phyloP scores from a whole-genome alignment of 2,113 vertebrate species.

The Sigmodon hispidus region DNA sequence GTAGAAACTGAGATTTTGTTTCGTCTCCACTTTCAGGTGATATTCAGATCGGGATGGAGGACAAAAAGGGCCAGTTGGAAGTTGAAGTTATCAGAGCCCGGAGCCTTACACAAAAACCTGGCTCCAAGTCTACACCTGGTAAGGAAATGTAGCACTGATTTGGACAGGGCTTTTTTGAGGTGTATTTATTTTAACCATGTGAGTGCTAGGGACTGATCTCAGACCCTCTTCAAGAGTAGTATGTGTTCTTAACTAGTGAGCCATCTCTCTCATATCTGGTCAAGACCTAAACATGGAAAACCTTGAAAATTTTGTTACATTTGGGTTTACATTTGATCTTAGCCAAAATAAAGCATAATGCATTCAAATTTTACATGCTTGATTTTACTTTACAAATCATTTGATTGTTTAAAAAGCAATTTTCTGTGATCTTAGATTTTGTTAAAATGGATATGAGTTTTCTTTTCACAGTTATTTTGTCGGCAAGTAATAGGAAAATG shows the following conservation, averaged over 20 bases:
- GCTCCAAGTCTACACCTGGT: conserved; percentile 98
- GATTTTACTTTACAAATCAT: not conserved
- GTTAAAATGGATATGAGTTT: not conserved
- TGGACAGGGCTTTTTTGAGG: not conserved
- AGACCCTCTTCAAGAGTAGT: not conserved
- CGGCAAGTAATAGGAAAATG: not conserved
- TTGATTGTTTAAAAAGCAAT: not conserved
- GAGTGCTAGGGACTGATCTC: not conserved
- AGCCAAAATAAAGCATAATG: not conserved
- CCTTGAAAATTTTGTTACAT: not conserved
- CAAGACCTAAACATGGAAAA: not conserved
- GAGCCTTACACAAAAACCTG: conserved; percentile 96
- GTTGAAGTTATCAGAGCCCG: conserved; percentile 99
- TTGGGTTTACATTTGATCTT: not conserved
- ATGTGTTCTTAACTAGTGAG: not conserved
- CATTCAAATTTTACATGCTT: not conserved
- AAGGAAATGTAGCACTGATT: conserved; percentile 61
- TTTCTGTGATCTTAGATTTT: conserved; percentile 24
- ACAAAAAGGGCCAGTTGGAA: conserved; percentile 98
- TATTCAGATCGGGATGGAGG: conserved; percentile 99
- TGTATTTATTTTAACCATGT: not conserved
- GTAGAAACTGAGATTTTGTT: conserved; percentile 6
- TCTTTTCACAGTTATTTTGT: not conserved
- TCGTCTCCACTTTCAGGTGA: conserved; percentile 88
- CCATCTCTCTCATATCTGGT: not conserved